Evolutionary conservation across 2,113 vertebrate species (phyloP), one percentile per base, ranked within the genome.

Genomic region (Lipotes vexillifer): DNA sequence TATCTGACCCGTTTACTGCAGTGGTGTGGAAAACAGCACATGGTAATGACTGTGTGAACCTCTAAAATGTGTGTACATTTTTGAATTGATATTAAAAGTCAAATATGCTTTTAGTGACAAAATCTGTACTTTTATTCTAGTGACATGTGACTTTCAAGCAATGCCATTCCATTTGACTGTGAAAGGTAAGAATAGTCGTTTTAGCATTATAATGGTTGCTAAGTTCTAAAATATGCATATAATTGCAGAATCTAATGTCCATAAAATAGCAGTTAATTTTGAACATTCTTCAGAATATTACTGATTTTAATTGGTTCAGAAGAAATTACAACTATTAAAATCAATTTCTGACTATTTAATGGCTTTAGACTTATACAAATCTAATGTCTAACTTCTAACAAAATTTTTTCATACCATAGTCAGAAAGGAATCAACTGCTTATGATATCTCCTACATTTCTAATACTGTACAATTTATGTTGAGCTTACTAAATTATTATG

Each of bases 261-360:
- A 27, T 52, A 46, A 0, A 23, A 46, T 13, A 4, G 38, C 5
- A 88, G 29, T 80, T 86, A 31, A 38, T 46, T 71, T 44, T 90
- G 15, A 88, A 65, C 4, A 55, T 36, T 61, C 2, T 72, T 88
- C 9, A 46, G 27, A 90, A 11, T 88, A 91, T 90, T 95, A 57
- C 59, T 29, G 21, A 96, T 93, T 61, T 95, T 59, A 97, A 77
- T 12, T 96, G 84, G 27, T 38, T 95, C 20, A 46, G 46, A 88
- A 96, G 10, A 98, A 88, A 96, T 69, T 72, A 65, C 27, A 44
- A 72, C 31, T 33, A 86, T 18, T 75, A 94, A 97, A 94, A 80
- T 8, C 3, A 1, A 1, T 41, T 90, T 90, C 11, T 93, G 9
- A 65, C 21, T 68, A 49, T 38, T 61, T 74, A 95, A 49, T 78